A percentile compares a stretch with the other conserved stretches of the same genome.
Conservation (phyloP, 1,140 invertebrate genomes). For the Adelges cooleyi region DNA sequence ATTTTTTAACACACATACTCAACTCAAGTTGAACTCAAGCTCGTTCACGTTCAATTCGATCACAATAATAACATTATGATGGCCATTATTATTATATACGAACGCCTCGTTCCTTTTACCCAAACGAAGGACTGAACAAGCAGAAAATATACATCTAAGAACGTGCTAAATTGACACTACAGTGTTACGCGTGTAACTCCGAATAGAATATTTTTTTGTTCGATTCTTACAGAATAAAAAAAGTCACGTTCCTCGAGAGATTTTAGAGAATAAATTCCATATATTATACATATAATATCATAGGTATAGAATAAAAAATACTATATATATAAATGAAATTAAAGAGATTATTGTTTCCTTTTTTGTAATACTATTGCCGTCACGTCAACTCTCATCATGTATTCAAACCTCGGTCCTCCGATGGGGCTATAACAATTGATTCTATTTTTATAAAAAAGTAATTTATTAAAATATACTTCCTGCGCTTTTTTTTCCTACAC, state of each 20-base stretch:
- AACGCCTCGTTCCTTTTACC: too few species aligned
- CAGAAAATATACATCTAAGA: too few species aligned
- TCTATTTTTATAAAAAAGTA: constrained; percentile 28
- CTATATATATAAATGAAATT: neutral
- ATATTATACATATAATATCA: neutral
- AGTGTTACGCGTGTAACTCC: too few species aligned
- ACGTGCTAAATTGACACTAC: too few species aligned
- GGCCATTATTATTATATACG: too few species aligned
- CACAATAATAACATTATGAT: too few species aligned
- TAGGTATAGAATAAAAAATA: too few species aligned
- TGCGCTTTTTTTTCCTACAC: constrained; percentile 16
- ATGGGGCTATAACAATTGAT: constrained; percentile 28
- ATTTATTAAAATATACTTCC: constrained; percentile 28
- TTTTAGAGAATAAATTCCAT: constrained; percentile 2
- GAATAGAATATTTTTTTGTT: too few species aligned
- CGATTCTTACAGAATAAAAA: constrained; percentile 22
- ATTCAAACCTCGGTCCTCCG: constrained; percentile 24
- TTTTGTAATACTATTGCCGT: constrained; percentile 21
- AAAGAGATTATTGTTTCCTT: constrained; percentile 19
- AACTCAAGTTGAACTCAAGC: too few species aligned
- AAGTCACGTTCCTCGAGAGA: constrained; percentile 12
- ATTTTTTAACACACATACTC: too few species aligned
- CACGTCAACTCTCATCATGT: constrained; percentile 25
- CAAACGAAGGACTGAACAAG: too few species aligned
- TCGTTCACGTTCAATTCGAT: too few species aligned